These are phyloP conservation scores for Anas platyrhynchos DNA, from an alignment of 2,113 vertebrate genomes.

Conservation along the genomic window DNA sequence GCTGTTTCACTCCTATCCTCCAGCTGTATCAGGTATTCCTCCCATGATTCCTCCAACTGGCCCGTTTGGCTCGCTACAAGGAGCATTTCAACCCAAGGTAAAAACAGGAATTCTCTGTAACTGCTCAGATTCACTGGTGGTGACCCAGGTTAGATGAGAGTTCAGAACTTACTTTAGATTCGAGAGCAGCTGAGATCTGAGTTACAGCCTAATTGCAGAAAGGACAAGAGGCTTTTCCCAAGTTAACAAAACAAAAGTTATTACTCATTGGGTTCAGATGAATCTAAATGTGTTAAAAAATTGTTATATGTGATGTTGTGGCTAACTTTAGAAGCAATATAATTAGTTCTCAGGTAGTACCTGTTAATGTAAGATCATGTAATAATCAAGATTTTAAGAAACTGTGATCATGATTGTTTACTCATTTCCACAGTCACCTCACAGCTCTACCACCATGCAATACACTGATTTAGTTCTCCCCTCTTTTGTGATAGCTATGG, in stretches of 20 bases:
- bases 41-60: constrained; percentile 96
- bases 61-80: constrained; percentile 95
- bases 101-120: background rate
- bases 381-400: constrained; percentile 35
- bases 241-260: background rate
- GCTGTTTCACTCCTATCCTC: constrained; percentile 98
- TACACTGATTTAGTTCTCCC: background rate
- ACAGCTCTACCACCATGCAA: background rate
- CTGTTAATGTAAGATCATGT: background rate
- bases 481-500: background rate
- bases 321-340: constrained; percentile 8
- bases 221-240: background rate
- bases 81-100: constrained; percentile 99
- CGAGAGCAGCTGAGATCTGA: background rate
- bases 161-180: background rate
- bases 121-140: accelerated
- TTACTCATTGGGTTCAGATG: background rate
- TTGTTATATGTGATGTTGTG: background rate
- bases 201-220: background rate
- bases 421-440: constrained; percentile 23
- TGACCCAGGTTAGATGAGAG: background rate
- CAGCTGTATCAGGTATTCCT: constrained; percentile 93
- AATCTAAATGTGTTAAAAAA: background rate
- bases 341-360: background rate
- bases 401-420: background rate